A percentile compares a stretch with the other conserved stretches of the same genome.
phyloP scores from a whole-genome alignment of 1,140 invertebrate genomes.

The Zaprionus ornatus region DNA sequence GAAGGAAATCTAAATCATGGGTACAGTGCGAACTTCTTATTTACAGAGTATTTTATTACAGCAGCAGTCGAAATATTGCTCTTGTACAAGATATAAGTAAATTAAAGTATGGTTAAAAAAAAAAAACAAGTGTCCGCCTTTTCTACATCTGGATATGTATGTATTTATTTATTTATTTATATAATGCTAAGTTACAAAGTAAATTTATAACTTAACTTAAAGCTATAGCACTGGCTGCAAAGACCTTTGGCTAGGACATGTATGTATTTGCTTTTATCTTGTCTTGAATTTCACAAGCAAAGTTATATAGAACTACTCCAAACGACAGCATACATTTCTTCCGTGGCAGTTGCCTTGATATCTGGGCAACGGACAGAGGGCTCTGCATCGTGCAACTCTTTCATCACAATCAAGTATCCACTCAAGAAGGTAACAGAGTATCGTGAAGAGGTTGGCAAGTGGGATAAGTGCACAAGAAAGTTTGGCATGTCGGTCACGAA shows the following conservation, averaged over 20 bases:
- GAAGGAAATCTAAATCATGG: not conserved
- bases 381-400: not conserved
- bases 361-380: too few relatives aligned
- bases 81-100: slow-evolving; percentile 62
- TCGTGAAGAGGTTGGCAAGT: not conserved
- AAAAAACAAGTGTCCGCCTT: slow-evolving; percentile 63
- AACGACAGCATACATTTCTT: slow-evolving; percentile 73
- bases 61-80: slow-evolving; percentile 49
- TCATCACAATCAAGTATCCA: slow-evolving; percentile 36
- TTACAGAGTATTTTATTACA: slow-evolving; percentile 41
- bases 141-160: slow-evolving; percentile 29
- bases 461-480: not conserved
- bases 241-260: too few relatives aligned
- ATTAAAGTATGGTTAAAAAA: slow-evolving; percentile 66
- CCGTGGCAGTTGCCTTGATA: too few relatives aligned
- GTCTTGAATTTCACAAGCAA: not conserved
- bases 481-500: slow-evolving; percentile 34
- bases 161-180: slow-evolving; percentile 15
- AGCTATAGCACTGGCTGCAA: too few relatives aligned
- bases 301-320: slow-evolving; percentile 15
- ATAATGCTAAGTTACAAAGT: too few relatives aligned
- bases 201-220: too few relatives aligned
- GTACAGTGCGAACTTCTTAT: slow-evolving; percentile 19
- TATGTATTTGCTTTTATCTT: slow-evolving; percentile 16
- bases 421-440: not conserved